Conservation (phyloP, 1,140 invertebrate species). For the Drosophila lacertosa region DNA sequence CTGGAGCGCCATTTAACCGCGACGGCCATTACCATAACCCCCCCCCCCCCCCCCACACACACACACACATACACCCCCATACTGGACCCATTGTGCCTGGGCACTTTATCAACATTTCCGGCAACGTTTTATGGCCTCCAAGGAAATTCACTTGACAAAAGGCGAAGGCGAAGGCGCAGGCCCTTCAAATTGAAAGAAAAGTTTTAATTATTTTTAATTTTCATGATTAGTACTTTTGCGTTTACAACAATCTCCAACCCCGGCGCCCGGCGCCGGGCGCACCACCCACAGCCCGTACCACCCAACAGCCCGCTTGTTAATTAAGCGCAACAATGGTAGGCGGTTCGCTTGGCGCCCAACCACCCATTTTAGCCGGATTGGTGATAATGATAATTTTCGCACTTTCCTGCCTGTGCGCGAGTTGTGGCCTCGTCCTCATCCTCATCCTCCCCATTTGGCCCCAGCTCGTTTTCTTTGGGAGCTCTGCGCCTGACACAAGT, state of each 20-base stretch:
- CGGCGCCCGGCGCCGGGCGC: neutral
- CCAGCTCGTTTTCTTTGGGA: conserved; percentile 33
- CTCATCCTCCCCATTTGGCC: no score
- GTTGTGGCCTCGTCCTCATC: no score
- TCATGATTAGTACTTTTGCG: conserved; percentile 82
- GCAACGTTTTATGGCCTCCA: conserved; percentile 68
- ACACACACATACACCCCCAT: neutral
- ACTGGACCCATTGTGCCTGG: conserved; percentile 9
- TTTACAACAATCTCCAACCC: conserved; percentile 49
- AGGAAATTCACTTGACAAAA: conserved; percentile 58
- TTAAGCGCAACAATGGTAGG: conserved; percentile 77
- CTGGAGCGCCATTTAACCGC: conserved; percentile 81
- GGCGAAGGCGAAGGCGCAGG: conserved; percentile 10
- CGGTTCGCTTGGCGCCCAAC: conserved; percentile 5
- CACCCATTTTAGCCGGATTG: conserved; percentile 42
- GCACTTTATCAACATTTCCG: conserved; percentile 69
- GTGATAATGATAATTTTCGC: conserved; percentile 80
- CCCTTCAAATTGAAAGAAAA: conserved; percentile 77
- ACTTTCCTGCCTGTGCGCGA: no score
- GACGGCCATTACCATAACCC: conserved; percentile 65
- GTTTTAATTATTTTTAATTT: conserved; percentile 83
- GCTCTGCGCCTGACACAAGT: conserved; percentile 74
- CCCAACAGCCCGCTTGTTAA: conserved; percentile 61
- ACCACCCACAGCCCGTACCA: neutral
- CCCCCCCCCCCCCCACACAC: neutral